phyloP scores from a whole-genome alignment of 2,888 invertebrate species.

The Agrilus mali region DNA sequence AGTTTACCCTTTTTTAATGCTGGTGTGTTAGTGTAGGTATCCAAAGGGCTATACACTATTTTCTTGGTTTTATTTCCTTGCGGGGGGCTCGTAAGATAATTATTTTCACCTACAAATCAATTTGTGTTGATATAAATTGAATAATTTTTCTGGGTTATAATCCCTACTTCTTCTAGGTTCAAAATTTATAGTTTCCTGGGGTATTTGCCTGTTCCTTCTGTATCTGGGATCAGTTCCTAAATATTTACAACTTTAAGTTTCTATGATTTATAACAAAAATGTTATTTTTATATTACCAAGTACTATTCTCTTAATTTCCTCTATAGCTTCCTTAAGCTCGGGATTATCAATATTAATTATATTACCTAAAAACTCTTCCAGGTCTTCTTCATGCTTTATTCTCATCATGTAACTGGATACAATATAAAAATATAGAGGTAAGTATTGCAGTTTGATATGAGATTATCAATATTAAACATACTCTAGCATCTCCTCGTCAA shows the following conservation, averaged over 20 bases:
- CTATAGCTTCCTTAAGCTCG: slow-evolving; percentile 52
- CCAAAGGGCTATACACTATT: slow-evolving; percentile 62
- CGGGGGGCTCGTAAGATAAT: neutral
- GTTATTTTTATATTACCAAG: slow-evolving; percentile 19
- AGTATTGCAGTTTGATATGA: neutral
- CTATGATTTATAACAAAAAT: slow-evolving; percentile 11
- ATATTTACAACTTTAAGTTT: slow-evolving; percentile 6
- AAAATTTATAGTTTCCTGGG: too few species aligned
- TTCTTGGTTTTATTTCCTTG: slow-evolving; percentile 42
- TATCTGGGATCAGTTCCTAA: slow-evolving; percentile 11
- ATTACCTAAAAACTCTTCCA: slow-evolving; percentile 66
- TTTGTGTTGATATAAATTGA: too few species aligned
- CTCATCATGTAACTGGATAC: slow-evolving; percentile 55
- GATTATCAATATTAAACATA: slow-evolving; percentile 31
- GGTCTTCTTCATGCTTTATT: slow-evolving; percentile 56
- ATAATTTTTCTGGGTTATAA: too few species aligned
- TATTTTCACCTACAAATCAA: too few species aligned
- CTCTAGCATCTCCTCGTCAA: slow-evolving; percentile 58
- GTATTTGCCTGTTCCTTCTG: slow-evolving; percentile 7
- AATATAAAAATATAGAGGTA: slow-evolving; percentile 3
- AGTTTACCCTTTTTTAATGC: slow-evolving; percentile 28
- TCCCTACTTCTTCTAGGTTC: too few species aligned
- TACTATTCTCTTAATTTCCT: slow-evolving; percentile 26
- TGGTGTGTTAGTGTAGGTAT: slow-evolving; percentile 51
- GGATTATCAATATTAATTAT: slow-evolving; percentile 55